Percentiles rank a stretch among this genome's conserved stretches.
These are phyloP conservation scores for Oxycera nigricornis DNA, from an alignment of 2,888 invertebrate genomes.

Conservation along the genomic window DNA sequence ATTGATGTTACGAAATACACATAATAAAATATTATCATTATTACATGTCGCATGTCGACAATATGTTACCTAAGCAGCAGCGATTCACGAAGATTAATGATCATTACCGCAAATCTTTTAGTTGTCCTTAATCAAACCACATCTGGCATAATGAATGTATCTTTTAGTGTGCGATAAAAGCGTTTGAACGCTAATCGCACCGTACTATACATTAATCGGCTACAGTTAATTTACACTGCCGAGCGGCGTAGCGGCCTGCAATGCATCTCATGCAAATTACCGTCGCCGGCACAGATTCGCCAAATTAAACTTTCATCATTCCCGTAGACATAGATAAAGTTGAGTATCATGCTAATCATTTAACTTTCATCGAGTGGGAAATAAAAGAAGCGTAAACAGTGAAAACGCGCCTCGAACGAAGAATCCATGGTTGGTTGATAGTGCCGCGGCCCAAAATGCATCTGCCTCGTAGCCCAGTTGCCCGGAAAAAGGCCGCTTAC, in stretches of 20 bases:
- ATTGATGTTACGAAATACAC: no score
- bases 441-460: neutral
- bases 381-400: slow-evolving; percentile 3
- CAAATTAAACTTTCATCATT: slow-evolving; percentile 20
- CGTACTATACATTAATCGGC: neutral
- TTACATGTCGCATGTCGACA: no score
- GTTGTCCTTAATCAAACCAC: no score
- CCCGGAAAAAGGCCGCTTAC: neutral
- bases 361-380: slow-evolving; percentile 24
- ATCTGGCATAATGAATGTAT: no score
- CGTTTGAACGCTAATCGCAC: no score
- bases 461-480: no score
- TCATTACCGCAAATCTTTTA: no score
- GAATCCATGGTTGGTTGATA: neutral
- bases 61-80: no score
- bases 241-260: neutral
- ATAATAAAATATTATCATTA: no score
- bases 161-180: no score
- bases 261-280: slow-evolving; percentile 15
- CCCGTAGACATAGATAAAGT: neutral
- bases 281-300: neutral
- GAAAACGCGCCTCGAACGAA: neutral
- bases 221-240: neutral
- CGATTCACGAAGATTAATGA: no score
- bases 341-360: neutral